These are phyloP conservation scores for Botrylloides violaceus DNA, from an alignment of 23 tunicate species.

Conservation along the genomic window DNA sequence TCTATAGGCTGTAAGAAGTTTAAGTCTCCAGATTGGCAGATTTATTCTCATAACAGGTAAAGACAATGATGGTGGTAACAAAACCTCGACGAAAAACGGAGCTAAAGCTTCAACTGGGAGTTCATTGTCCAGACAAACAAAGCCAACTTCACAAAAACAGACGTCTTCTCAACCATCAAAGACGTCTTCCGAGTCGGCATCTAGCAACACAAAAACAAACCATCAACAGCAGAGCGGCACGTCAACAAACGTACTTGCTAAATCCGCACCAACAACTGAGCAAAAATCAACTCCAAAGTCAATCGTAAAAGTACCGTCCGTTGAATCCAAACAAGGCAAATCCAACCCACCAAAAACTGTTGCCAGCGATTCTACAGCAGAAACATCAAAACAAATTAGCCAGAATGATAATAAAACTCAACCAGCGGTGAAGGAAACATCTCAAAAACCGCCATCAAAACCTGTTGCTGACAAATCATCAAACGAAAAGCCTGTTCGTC, in stretches of 20 bases:
- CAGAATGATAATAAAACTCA: neutral
- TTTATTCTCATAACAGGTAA: too few species aligned
- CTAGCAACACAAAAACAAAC: neutral
- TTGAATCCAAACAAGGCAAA: too few species aligned
- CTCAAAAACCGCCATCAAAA: neutral
- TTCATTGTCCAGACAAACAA: slow-evolving; percentile 6
- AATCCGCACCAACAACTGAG: too few species aligned
- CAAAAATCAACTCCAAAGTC: too few species aligned
- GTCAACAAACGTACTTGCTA: too few species aligned
- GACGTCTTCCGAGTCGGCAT: neutral
- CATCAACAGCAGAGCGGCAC: too few species aligned
- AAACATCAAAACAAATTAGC: too few species aligned
- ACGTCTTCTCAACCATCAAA: neutral
- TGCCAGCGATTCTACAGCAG: too few species aligned
- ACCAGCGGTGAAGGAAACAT: neutral
- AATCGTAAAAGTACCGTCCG: too few species aligned
- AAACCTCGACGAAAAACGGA: neutral
- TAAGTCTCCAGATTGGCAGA: too few species aligned
- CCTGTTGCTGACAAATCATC: neutral
- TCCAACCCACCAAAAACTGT: too few species aligned
- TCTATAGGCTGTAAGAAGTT: too few species aligned
- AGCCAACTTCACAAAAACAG: neutral
- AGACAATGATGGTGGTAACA: neutral
- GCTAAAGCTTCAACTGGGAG: slow-evolving; percentile 11
- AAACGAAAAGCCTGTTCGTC: slow-evolving; percentile 15